Evolutionary conservation across 2,888 invertebrate genomes (phyloP), one percentile per base, ranked within the genome.

Genomic region (Melipona bicolor): DNA sequence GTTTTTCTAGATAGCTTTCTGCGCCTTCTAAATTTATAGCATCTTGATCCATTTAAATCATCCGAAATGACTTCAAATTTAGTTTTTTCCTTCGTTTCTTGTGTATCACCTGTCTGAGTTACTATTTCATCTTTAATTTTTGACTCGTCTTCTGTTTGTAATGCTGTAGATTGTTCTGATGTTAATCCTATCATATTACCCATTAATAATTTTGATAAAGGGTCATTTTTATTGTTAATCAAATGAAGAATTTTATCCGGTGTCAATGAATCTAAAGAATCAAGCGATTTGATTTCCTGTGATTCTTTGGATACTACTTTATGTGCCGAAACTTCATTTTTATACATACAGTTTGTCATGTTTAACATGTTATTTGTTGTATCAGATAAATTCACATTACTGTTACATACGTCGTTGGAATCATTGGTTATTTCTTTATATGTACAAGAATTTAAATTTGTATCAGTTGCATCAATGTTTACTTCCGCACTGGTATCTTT

Each of bases 181-280:
- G 92, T 89, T 67, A 92, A 79, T 4, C 94, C 94, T 50, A 94
- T 94, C 78, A 94, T 92, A 74, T 92, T 93, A 6, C 92, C 92
- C 62, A 94, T 94, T 43, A 94, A 70, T 65, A 94, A 82, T 69
- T 94, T 92, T 0, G 94, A 93, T 75, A 93, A 87, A 1, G 94
- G 93, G 83, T 93, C 92, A 79, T 86, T 90, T 52, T 92, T 92
- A 49, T 92, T 90, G 3, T 92, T 89, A 59, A 94, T 93, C 21
- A 93, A 87, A 74, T 92, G 91, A n/a, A 94, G 86, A 77, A 94
- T 91, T 70, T 91, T 89, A 70, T 94, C 94, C 0, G 94, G 93
- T 0, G 93, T 91, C 43, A 94, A 50, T 0, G 93, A 88, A 70
- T 94, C 91, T 17, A 91, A 68, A 1, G 84, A 86, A 27, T 81